Percentiles rank a stretch among this genome's conserved stretches.
These are phyloP conservation scores for Uromys caudimaculatus DNA, from an alignment of 2,797 vertebrate genomes.

Conservation along the genomic window DNA sequence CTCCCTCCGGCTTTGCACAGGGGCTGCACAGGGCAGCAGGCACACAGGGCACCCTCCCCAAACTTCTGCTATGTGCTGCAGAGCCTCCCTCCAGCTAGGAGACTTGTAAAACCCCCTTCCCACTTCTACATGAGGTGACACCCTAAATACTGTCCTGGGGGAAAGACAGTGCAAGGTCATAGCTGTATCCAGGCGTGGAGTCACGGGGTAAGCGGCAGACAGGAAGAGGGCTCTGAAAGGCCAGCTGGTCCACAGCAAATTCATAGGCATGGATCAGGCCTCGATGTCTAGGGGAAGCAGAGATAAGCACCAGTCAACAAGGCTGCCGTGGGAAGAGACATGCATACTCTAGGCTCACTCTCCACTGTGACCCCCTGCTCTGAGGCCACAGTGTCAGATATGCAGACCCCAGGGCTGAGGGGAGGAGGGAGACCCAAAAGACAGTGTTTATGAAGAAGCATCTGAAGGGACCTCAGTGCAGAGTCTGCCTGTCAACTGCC, in stretches of 20 bases:
- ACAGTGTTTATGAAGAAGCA: background rate
- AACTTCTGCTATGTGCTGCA: rapidly evolving
- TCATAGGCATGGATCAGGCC: slow-evolving; percentile 95
- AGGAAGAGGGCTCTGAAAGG: slow-evolving; percentile 92
- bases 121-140: rapidly evolving
- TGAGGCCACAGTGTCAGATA: background rate
- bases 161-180: slow-evolving; percentile 93
- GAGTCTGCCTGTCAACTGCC: background rate
- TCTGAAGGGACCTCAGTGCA: background rate
- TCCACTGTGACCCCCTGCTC: rapidly evolving
- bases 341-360: too few species aligned
- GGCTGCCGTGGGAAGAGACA: background rate
- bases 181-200: slow-evolving; percentile 90
- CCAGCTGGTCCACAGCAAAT: slow-evolving; percentile 91
- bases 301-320: background rate
- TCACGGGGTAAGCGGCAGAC: slow-evolving; percentile 94
- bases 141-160: slow-evolving; percentile 90
- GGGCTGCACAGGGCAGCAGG: background rate
- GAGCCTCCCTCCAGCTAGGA: background rate
- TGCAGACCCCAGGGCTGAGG: background rate
- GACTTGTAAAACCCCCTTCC: rapidly evolving
- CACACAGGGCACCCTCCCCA: background rate
- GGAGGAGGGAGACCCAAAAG: background rate
- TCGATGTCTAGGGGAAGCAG: slow-evolving; percentile 88
- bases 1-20: background rate